Conservation (phyloP, 2,888 invertebrate species). For the Tryphoninae sp. region DNA sequence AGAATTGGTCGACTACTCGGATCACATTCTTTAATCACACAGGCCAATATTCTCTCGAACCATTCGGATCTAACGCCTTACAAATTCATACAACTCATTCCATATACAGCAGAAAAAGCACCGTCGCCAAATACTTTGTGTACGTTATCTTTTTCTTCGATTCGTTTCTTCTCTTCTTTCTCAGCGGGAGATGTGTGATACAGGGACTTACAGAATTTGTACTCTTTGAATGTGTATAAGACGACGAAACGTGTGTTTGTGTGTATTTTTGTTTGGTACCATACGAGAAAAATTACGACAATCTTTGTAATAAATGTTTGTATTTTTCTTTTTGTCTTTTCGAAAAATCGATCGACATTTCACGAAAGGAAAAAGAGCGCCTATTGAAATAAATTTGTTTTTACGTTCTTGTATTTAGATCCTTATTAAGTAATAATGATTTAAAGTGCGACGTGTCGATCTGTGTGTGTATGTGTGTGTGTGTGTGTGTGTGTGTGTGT, state of each 20-base stretch:
- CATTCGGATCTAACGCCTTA: slow-evolving; percentile 17
- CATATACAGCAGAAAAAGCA: slow-evolving; percentile 39
- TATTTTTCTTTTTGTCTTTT: slow-evolving; percentile 50
- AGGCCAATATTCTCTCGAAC: slow-evolving; percentile 12
- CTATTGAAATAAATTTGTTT: slow-evolving; percentile 50
- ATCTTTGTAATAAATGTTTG: slow-evolving; percentile 17
- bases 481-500: slow-evolving; percentile 45
- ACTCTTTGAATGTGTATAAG: slow-evolving; percentile 84
- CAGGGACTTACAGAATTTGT: slow-evolving; percentile 88
- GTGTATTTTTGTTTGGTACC: slow-evolving; percentile 56
- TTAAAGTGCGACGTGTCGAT: slow-evolving; percentile 35
- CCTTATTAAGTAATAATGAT: slow-evolving; percentile 70
- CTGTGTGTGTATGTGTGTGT: slow-evolving; percentile 47
- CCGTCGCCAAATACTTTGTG: slow-evolving; percentile 45
- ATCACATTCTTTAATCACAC: slow-evolving; percentile 8
- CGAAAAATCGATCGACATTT: slow-evolving; percentile 19
- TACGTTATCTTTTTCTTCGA: slow-evolving; percentile 37
- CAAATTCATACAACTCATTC: slow-evolving; percentile 29
- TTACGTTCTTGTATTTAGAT: slow-evolving; percentile 60
- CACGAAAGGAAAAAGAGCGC: slow-evolving; percentile 39
- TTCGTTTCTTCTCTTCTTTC: slow-evolving; percentile 40
- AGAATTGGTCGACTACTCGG: background rate
- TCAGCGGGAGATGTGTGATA: slow-evolving; percentile 65
- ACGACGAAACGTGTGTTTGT: slow-evolving; percentile 51
- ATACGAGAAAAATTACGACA: slow-evolving; percentile 61